These are phyloP conservation scores for Drosophila merina DNA, from an alignment of 2,888 invertebrate species.

Conservation along the genomic window DNA sequence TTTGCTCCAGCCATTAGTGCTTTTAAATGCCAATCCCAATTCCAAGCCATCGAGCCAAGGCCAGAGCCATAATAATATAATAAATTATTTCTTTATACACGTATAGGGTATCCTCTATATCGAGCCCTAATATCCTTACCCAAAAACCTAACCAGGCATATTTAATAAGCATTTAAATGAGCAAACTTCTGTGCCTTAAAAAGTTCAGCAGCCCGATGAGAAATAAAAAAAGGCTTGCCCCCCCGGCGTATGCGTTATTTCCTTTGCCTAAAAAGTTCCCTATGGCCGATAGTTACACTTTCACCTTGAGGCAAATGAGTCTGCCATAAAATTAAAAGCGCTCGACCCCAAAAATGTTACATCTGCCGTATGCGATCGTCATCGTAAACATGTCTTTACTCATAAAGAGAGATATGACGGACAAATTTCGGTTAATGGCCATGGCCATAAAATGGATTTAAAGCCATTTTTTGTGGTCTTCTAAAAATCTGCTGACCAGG, in stretches of 20 bases:
- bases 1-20: slow-evolving; percentile 7
- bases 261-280: slow-evolving; percentile 13
- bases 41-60: not conserved
- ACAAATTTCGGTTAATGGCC: slow-evolving; percentile 64
- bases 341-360: slow-evolving; percentile 22
- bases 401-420: slow-evolving; percentile 23
- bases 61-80: not conserved
- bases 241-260: slow-evolving; percentile 60
- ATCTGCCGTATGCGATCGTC: slow-evolving; percentile 64
- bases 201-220: slow-evolving; percentile 1
- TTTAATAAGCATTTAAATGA: slow-evolving; percentile 77
- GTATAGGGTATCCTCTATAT: not conserved
- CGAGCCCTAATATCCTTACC: slow-evolving; percentile 2
- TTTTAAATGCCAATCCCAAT: not conserved
- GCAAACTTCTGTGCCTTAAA: slow-evolving; percentile 57
- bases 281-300: slow-evolving; percentile 43
- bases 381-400: slow-evolving; percentile 47
- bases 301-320: slow-evolving; percentile 29
- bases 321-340: slow-evolving; percentile 29
- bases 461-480: slow-evolving; percentile 66
- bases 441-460: slow-evolving; percentile 72
- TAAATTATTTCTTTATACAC: not conserved
- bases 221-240: slow-evolving; percentile 41
- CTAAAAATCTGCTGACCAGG: slow-evolving; percentile 66
- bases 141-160: slow-evolving; percentile 40